Conservation (phyloP, 2,888 invertebrate genomes). For the Melikaiella ostensackeni region DNA sequence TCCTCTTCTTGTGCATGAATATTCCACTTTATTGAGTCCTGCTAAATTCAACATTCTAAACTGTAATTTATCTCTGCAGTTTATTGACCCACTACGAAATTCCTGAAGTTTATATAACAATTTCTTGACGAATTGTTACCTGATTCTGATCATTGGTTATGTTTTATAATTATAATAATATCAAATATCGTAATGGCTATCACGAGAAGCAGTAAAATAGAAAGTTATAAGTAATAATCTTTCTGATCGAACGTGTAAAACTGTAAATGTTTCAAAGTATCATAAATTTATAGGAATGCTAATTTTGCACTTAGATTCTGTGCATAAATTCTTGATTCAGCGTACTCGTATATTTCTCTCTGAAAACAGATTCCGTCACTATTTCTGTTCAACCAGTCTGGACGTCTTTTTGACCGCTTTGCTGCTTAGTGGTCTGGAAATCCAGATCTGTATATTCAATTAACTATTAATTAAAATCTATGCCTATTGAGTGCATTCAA, state of each 20-base stretch:
- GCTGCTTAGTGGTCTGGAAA: background rate
- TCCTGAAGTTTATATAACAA: background rate
- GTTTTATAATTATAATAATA: slow-evolving; percentile 20
- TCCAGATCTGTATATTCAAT: background rate
- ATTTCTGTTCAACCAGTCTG: slow-evolving; percentile 34
- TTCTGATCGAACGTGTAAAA: slow-evolving; percentile 6
- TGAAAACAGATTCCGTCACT: slow-evolving; percentile 34
- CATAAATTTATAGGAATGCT: background rate
- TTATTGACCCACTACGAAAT: background rate
- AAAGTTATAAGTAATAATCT: slow-evolving; percentile 2
- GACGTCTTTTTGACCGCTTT: slow-evolving; percentile 16
- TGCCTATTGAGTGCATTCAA: background rate
- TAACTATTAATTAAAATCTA: background rate
- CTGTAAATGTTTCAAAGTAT: slow-evolving; percentile 12
- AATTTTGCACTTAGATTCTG: slow-evolving; percentile 21
- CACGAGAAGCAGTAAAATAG: slow-evolving; percentile 10
- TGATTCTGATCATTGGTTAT: slow-evolving; percentile 11
- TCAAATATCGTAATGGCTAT: slow-evolving; percentile 4
- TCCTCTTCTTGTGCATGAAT: slow-evolving; percentile 20
- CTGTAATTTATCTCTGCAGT: background rate
- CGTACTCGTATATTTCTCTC: slow-evolving; percentile 15
- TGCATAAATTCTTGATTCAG: slow-evolving; percentile 13
- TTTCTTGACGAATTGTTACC: slow-evolving; percentile 2
- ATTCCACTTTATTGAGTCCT: background rate
- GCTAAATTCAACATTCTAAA: background rate